phyloP scores from a whole-genome alignment of 2,888 invertebrate genomes.

The Xylota sylvarum region DNA sequence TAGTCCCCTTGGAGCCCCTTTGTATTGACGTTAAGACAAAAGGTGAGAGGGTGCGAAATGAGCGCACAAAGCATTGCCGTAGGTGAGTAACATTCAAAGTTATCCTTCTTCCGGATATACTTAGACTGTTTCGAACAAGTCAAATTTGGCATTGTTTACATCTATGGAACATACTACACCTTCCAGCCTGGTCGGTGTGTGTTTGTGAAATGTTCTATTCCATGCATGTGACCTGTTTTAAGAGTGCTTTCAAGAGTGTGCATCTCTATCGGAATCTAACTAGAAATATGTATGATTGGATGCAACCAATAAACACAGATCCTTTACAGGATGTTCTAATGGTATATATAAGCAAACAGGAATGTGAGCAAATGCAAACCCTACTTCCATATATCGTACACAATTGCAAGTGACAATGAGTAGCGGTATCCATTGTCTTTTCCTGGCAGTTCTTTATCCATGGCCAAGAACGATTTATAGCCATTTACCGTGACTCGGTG shows the following conservation, averaged over 20 bases:
- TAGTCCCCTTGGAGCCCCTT: conserved; percentile 25
- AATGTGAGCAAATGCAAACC: background rate
- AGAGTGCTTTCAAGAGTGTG: conserved; percentile 10
- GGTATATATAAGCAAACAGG: conserved; percentile 12
- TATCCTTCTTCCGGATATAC: conserved; percentile 37
- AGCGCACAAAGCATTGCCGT: conserved; percentile 44
- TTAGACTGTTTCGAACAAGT: conserved; percentile 50
- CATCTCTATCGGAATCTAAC: conserved; percentile 51
- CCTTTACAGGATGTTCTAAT: conserved; percentile 40
- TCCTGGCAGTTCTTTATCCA: conserved; percentile 65
- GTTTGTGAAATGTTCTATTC: background rate
- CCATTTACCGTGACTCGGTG: conserved; percentile 72
- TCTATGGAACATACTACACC: background rate
- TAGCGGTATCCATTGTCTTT: conserved; percentile 70
- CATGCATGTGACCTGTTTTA: background rate
- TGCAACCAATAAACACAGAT: conserved; percentile 55
- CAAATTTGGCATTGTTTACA: conserved; percentile 59
- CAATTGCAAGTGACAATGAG: conserved; percentile 72
- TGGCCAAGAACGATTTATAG: conserved; percentile 73
- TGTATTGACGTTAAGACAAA: conserved; percentile 35
- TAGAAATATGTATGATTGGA: conserved; percentile 47
- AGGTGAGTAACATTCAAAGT: conserved; percentile 54
- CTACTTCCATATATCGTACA: conserved; percentile 25
- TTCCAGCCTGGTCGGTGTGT: background rate
- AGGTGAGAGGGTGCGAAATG: conserved; percentile 34